These are phyloP conservation scores for Scomberomorus guttatus DNA, from an alignment of 2,797 vertebrate species.

Conservation along the genomic window DNA sequence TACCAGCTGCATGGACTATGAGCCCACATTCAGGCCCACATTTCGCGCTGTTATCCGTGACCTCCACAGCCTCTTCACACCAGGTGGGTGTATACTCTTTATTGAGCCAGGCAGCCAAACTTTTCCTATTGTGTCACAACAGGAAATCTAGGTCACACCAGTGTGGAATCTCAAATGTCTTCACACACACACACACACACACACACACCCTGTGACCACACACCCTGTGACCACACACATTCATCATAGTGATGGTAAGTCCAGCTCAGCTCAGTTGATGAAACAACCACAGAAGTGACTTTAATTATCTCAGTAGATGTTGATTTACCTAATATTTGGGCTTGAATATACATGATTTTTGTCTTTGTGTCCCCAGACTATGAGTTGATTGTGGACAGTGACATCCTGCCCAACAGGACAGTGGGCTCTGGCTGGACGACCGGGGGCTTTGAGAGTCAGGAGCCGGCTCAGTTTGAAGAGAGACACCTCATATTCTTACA, in stretches of 20 bases:
- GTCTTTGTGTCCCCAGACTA: conserved; percentile 87
- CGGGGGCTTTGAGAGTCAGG: conserved; percentile 90
- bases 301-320: not conserved
- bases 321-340: not conserved
- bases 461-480: conserved; percentile 96
- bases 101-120: not conserved
- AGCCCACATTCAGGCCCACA: conserved; percentile 93
- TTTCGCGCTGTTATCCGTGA: conserved; percentile 96
- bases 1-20: conserved; percentile 96
- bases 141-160: conserved; percentile 88
- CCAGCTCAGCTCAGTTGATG: not conserved
- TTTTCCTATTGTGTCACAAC: not conserved
- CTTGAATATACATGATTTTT: not conserved
- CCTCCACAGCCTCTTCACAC: conserved; percentile 96
- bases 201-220: not conserved
- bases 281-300: not conserved
- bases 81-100: conserved; percentile 84
- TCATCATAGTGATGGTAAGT: not conserved
- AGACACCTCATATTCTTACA: conserved; percentile 97
- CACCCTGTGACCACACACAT: not conserved
- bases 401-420: conserved; percentile 90
- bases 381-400: conserved; percentile 93
- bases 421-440: conserved; percentile 84
- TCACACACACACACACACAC: not conserved
- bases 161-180: conserved; percentile 86